These are phyloP conservation scores for Mastomys coucha DNA, from an alignment of 2,113 vertebrate species.

Conservation along the genomic window DNA sequence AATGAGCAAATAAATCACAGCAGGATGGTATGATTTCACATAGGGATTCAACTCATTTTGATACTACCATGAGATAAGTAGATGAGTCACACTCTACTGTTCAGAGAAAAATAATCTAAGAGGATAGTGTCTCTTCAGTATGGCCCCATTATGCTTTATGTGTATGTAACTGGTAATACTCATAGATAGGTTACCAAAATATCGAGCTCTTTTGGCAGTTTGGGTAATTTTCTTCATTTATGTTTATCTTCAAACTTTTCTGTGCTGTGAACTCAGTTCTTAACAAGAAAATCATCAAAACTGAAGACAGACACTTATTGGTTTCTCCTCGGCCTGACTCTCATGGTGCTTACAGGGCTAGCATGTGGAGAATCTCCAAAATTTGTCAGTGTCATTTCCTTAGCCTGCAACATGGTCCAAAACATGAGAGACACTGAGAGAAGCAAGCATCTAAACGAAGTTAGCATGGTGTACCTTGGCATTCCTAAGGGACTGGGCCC, in stretches of 20 bases:
- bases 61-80: neutral
- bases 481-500: neutral
- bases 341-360: fast-evolving
- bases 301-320: neutral
- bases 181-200: neutral
- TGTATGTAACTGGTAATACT: neutral
- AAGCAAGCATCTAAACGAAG: neutral
- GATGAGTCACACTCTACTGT: neutral
- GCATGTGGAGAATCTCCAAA: neutral
- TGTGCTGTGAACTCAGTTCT: neutral
- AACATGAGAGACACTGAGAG: neutral
- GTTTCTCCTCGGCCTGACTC: neutral
- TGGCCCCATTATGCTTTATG: neutral
- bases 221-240: neutral
- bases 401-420: neutral
- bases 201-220: neutral
- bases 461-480: too few relatives aligned
- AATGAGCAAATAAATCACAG: neutral
- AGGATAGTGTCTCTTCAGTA: neutral
- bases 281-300: neutral
- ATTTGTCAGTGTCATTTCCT: neutral
- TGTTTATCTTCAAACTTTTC: neutral
- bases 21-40: neutral
- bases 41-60: neutral
- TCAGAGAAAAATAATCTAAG: neutral